These are phyloP conservation scores for Thera britannica DNA, from an alignment of 2,888 invertebrate genomes.

Conservation along the genomic window DNA sequence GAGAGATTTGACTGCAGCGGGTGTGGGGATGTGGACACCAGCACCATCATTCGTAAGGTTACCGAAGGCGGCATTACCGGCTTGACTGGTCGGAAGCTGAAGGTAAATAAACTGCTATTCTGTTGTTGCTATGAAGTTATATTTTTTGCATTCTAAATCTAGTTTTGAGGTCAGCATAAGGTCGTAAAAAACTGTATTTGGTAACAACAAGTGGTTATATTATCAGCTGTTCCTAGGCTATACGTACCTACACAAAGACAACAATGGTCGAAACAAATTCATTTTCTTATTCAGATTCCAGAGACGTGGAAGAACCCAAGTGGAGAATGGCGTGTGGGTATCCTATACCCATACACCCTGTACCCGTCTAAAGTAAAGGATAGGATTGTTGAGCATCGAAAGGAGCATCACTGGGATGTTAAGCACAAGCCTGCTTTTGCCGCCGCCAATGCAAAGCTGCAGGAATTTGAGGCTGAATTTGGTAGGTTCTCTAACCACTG, in stretches of 20 bases:
- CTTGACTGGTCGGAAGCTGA: constrained; percentile 93
- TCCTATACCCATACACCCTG: constrained; percentile 93
- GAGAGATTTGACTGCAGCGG: constrained; percentile 98
- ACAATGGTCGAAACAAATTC: too few species aligned
- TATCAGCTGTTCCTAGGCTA: too few species aligned
- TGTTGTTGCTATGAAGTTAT: constrained; percentile 21
- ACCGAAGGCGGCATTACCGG: constrained; percentile 91
- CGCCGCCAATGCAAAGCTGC: constrained; percentile 89
- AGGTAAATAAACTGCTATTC: constrained; percentile 82
- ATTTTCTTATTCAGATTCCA: constrained; percentile 87
- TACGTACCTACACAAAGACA: too few species aligned
- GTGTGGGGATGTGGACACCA: constrained; percentile 98
- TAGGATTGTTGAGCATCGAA: constrained; percentile 91
- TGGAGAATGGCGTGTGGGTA: constrained; percentile 94
- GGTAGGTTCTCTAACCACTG: constrained; percentile 56
- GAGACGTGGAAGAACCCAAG: constrained; percentile 92
- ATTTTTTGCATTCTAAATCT: constrained; percentile 18
- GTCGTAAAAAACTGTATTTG: constrained; percentile 18
- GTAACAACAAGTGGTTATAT: constrained; percentile 11
- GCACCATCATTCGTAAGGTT: constrained; percentile 79
- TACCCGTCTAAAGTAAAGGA: constrained; percentile 94
- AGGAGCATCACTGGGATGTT: constrained; percentile 94
- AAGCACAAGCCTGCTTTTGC: constrained; percentile 92
- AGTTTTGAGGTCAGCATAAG: constrained; percentile 27
- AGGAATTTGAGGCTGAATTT: constrained; percentile 90